Base-by-base conservation (phyloP, 2,797 vertebrate genomes). In the Cetoscarus ocellatus region DNA sequence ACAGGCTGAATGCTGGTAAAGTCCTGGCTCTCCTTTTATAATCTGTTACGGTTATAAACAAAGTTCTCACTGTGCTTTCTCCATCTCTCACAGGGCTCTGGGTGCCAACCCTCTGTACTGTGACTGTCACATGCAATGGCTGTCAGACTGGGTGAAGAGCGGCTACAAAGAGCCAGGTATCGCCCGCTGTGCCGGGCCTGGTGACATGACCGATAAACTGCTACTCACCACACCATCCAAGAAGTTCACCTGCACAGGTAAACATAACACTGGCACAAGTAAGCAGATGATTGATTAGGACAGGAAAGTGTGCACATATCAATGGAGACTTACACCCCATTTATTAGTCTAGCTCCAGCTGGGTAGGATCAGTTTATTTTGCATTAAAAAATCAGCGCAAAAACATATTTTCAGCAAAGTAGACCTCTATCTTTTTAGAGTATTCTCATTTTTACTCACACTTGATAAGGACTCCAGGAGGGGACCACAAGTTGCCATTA, bases 81-180 rank as follows among this genome's bases (percentile, higher is more conserved):
- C 15, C 57, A 10, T 10, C 17, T 12, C 19, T 67, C 55, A 11
- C 90, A 99, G 98, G 57, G 98, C 98, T 64, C 96, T 99, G 73
- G 98, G 98, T 40, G 97, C 98, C 77, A 99, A 99, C 88, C 98
- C 98, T 61, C 95, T 99, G 77, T 93, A 99, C 86, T 99, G 98
- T 82, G 97, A 99, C 87, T 99, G 98, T 87, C 95, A 98, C 90
- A 96, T 99, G 97, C 97, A 98, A 90, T 99, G 98, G 98, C 87
- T 99, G 1, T 99, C 98, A 5, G 98, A 99, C 77, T 99, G 98
- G 98, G 98, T 99, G 42, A 99, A 99, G 90, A 98, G 97, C 0
- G 97, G 98, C 60, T 99, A 99, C 87, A 99, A 98, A 85, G 98
- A 99, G 72, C 98, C 98, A 0, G 98, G 98, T 63, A 99, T 99